Evolutionary conservation across 1,140 invertebrate species (phyloP).

Genomic region (Lerema accius): DNA sequence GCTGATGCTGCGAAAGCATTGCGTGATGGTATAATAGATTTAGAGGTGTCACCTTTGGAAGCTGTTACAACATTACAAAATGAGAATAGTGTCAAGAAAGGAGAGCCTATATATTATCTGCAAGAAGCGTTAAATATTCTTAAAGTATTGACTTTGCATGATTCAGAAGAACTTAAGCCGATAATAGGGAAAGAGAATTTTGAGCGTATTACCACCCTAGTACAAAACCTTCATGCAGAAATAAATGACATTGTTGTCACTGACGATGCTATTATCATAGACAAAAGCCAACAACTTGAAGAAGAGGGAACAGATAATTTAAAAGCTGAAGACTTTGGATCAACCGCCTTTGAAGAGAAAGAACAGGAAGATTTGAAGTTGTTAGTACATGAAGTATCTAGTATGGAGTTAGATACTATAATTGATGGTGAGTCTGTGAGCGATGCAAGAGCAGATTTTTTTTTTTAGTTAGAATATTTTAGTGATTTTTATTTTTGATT

Average conservation of each 20-base stretch:
- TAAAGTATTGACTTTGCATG: neutral
- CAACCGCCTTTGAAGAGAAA: neutral
- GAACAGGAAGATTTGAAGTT: neutral
- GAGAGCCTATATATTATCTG: neutral
- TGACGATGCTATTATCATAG: neutral
- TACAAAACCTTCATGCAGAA: constrained; percentile 10
- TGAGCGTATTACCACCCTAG: neutral
- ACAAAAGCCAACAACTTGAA: neutral
- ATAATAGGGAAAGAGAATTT: neutral
- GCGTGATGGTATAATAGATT: constrained; percentile 36
- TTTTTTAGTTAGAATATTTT: no score
- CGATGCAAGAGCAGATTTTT: no score
- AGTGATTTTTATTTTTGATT: no score
- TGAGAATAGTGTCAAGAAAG: constrained; percentile 23
- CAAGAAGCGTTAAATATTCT: constrained; percentile 5
- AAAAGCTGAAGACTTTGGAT: neutral
- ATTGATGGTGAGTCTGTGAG: no score
- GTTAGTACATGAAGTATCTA: neutral
- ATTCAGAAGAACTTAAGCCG: constrained; percentile 5
- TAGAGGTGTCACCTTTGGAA: constrained; percentile 8
- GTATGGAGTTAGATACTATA: no score
- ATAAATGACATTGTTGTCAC: neutral
- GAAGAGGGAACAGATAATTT: neutral
- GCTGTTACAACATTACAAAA: constrained; percentile 24
- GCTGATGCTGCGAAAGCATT: constrained; percentile 46